Base-by-base conservation (phyloP, 2,113 vertebrate genomes). In the Ageneiosus marmoratus region DNA sequence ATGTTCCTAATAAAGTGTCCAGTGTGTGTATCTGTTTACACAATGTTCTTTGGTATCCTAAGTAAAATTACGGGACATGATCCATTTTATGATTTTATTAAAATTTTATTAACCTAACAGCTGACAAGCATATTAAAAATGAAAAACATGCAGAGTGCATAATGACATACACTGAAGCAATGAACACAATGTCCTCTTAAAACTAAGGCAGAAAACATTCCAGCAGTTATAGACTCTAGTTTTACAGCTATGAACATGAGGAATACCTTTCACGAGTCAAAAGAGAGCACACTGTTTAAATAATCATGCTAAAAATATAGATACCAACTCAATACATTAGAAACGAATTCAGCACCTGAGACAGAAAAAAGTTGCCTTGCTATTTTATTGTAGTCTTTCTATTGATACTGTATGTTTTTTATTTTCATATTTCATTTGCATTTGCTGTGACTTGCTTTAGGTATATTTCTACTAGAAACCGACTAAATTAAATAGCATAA, bases 211-310 rank as follows among this genome's bases (percentile, higher is more conserved):
- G 65, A 92, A 91, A 90, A 91, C 88, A 87, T 80, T 86, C 80
- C 41, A 85, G 84, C 78, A 70, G 79, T 86, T 88, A 89, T 86
- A 87, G 81, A 79, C 77, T 83, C 89, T 81, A 69, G 83, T 89
- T 90, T 89, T 90, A 90, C 85, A 89, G 79, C 81, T 85, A 89
- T 83, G 83, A 88, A 88, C 72, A 90, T 1, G 37, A 84, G 82
- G 41, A 86, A 88, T 83, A 78, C 69, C 50, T 79, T 37, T 67
- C 55, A 13, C 51, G 75, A 74, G 75, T 79, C 18, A 82, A 82
- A 65, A 80, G 77, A 63, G 70, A 18, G 27, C 72, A 32, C 3
- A 34, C 15, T 10, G n/a, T 50, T 27, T 73, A n/a, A 13, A 70
- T 70, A 46, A 72, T 48, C 1, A 48, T 48, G 44, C 20, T 48